Evolutionary conservation across 2,113 vertebrate species (phyloP), one percentile per base, ranked within the genome.

Genomic region (Sturnus vulgaris): DNA sequence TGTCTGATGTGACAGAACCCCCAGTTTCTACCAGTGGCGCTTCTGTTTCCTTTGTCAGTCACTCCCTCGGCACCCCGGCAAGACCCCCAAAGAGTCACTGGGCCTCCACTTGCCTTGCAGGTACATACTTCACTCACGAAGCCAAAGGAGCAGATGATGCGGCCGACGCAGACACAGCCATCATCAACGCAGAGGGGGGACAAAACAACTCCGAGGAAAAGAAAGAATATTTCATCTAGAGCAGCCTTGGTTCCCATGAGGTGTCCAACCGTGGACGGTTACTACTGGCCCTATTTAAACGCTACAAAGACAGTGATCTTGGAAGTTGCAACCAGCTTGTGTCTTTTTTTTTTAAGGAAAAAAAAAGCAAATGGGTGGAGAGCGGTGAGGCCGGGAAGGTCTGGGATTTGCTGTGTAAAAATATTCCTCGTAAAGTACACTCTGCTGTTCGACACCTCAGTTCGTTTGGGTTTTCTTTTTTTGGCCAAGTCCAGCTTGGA

Each of bases 191-290:
- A 35, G 99, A 99, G 96, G 99, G 99, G 28, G 99, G 99, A 96
- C 99, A 99, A 97, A 99, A 98, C 99, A 99, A 99, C 98, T 99
- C 99, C 0, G 99, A 99, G 49, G 99, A 99, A 97, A 99, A 99
- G 98, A 99, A 99, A 97, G 99, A 99, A 97, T 99, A 99, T 98
- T 99, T 99, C 98, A 99, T 99, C 98, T 99, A 98, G 98, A 97
- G 94, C 98, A 97, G 98, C 97, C 98, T 98, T 97, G 98, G 96
- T 98, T 97, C 86, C 97, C 46, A 82, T 97, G 98, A 97, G 91
- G 98, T 97, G 98, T 98, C 98, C 98, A 96, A 96, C 97, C 27
- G 96, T 88, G 97, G 98, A 98, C 94, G 72, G 97, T 94, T 90
- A 93, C 98, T 89, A 82, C 98, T 96, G 97, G 96, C 97, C 97